Conservation (phyloP, 2,888 invertebrate genomes). For the Apantesis nais region DNA sequence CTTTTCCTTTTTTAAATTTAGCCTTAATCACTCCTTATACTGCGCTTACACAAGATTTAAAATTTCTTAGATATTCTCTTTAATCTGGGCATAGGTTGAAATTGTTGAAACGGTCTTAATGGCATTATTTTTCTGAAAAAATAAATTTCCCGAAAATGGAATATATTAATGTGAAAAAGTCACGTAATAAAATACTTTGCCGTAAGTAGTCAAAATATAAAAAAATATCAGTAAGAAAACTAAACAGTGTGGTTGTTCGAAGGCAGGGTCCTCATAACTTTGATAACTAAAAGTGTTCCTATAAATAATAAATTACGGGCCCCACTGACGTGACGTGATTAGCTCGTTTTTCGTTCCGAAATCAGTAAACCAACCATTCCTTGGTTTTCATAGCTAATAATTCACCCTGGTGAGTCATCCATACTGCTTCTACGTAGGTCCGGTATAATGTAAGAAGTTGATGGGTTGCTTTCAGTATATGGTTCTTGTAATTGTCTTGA, state of each 20-base stretch:
- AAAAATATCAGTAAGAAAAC: not conserved
- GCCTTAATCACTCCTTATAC: too few relatives aligned
- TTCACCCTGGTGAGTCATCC: constrained; percentile 15
- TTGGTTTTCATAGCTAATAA: not conserved
- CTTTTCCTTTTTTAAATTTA: too few relatives aligned
- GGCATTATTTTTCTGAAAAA: too few relatives aligned
- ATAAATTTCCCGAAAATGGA: too few relatives aligned
- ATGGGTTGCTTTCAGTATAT: not conserved
- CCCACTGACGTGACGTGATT: not conserved
- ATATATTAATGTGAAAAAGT: too few relatives aligned
- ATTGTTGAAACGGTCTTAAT: too few relatives aligned
- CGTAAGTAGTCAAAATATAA: not conserved
- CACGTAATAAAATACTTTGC: not conserved
- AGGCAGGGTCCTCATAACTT: not conserved
- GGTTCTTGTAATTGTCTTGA: not conserved
- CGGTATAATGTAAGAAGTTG: not conserved
- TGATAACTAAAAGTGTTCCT: not conserved
- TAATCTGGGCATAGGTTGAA: too few relatives aligned
- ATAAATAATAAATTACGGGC: not conserved
- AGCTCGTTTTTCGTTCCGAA: not conserved
- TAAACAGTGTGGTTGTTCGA: not conserved
- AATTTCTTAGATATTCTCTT: too few relatives aligned
- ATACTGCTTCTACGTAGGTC: constrained; percentile 7
- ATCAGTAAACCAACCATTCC: constrained; percentile 8
- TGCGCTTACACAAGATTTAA: too few relatives aligned